A percentile compares a stretch with the other conserved stretches of the same genome.
These are phyloP conservation scores for Drosophila emarginata DNA, from an alignment of 2,888 invertebrate species.

Conservation along the genomic window DNA sequence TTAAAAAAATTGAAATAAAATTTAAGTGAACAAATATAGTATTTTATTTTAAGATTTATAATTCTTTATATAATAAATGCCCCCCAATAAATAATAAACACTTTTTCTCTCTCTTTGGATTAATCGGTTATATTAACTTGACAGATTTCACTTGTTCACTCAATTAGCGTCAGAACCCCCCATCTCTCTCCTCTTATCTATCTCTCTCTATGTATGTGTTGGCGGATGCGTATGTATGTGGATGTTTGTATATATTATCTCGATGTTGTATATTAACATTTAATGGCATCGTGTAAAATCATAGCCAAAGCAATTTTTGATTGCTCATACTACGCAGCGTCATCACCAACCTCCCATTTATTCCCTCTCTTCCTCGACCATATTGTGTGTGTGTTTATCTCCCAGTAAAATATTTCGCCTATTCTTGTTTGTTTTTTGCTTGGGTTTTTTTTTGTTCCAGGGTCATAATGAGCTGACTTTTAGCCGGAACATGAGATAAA, in stretches of 20 bases:
- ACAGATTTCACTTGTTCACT: slow-evolving; percentile 2
- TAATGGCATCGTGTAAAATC: slow-evolving; percentile 16
- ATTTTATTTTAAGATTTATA: background rate
- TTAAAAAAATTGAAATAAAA: too few relatives aligned
- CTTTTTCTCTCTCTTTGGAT: background rate
- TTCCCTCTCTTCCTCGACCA: background rate
- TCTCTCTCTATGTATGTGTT: slow-evolving; percentile 8
- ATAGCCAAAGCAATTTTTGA: slow-evolving; percentile 14
- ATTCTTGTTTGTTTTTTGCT: background rate
- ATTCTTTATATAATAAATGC: background rate
- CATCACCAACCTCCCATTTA: background rate
- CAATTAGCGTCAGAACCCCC: background rate
- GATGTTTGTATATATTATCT: slow-evolving; percentile 2
- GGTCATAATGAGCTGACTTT: slow-evolving; percentile 66
- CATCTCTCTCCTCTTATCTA: background rate
- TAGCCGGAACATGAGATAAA: slow-evolving; percentile 69
- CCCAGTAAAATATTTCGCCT: background rate
- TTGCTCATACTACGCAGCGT: slow-evolving; percentile 11
- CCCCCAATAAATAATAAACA: background rate
- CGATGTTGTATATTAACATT: slow-evolving; percentile 10
- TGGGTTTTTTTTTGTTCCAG: slow-evolving; percentile 11
- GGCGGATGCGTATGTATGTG: background rate
- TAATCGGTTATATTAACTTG: background rate
- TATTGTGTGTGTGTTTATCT: background rate
- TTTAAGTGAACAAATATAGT: too few relatives aligned